A percentile compares a stretch with the other conserved stretches of the same genome.
phyloP scores from a whole-genome alignment of 2,888 invertebrate genomes.

The Hermaeophaga mercurialis region DNA sequence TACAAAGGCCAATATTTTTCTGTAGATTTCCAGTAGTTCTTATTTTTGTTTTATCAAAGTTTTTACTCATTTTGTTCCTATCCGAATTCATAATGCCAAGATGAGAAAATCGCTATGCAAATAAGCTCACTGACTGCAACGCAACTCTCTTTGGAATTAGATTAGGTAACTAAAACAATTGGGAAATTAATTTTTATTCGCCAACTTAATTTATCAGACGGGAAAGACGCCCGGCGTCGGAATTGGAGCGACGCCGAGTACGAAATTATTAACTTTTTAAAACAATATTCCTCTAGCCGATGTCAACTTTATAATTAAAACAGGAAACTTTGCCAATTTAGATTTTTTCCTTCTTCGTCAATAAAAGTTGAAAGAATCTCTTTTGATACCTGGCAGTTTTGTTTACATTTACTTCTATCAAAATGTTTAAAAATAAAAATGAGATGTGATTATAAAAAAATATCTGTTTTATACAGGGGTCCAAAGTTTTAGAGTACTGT shows the following conservation, averaged over 20 bases:
- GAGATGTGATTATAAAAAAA: too few relatives aligned
- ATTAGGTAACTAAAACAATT: constrained; percentile 49
- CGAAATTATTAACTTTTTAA: constrained; percentile 44
- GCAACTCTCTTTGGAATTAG: constrained; percentile 34
- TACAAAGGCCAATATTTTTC: too few relatives aligned
- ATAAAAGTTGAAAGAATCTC: constrained; percentile 1
- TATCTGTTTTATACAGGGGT: too few relatives aligned
- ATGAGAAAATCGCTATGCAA: constrained; percentile 13
- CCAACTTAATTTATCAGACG: constrained; percentile 38
- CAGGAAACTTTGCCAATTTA: constrained; percentile 44
- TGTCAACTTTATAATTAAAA: constrained; percentile 45
- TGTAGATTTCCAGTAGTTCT: too few relatives aligned
- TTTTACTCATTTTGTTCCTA: background rate
- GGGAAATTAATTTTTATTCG: constrained; percentile 48
- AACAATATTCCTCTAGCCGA: constrained; percentile 39
- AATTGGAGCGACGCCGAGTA: constrained; percentile 7
- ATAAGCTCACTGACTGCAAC: constrained; percentile 3
- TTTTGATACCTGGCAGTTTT: background rate
- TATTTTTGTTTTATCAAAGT: background rate
- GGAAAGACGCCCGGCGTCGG: constrained; percentile 24
- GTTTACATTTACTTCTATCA: constrained; percentile 1
- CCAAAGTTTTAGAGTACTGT: too few relatives aligned
- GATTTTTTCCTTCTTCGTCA: constrained; percentile 22
- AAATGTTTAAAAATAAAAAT: too few relatives aligned
- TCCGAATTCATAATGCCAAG: background rate